phyloP scores from a whole-genome alignment of 1,140 invertebrate species.

The Sitobion miscanthi region DNA sequence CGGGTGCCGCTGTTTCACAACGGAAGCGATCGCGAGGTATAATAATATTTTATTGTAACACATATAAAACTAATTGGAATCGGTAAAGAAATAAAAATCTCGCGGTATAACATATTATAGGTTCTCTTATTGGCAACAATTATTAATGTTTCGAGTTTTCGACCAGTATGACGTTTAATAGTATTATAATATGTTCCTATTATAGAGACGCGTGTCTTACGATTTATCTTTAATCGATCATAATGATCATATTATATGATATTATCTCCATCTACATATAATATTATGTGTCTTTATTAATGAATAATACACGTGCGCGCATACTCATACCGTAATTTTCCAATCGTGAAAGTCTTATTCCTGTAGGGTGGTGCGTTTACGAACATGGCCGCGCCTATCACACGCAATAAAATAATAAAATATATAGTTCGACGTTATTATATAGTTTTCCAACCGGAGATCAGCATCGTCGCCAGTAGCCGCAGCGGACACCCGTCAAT shows the following conservation, averaged over 20 bases:
- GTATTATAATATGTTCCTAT: too few relatives aligned
- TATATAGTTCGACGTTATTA: too few relatives aligned
- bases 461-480: background rate
- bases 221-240: background rate
- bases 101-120: background rate
- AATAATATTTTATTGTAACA: background rate
- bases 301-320: background rate
- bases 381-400: background rate
- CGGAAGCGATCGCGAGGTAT: background rate
- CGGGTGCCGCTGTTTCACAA: background rate
- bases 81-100: background rate
- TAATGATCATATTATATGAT: background rate
- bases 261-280: background rate
- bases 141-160: background rate
- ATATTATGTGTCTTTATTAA: background rate
- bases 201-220: background rate
- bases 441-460: background rate
- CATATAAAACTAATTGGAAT: background rate
- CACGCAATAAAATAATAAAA: too few relatives aligned
- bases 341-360: slow-evolving; percentile 31
- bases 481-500: background rate
- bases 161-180: background rate
- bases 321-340: background rate
- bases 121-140: background rate
- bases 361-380: background rate